phyloP scores from a whole-genome alignment of 2,113 vertebrate genomes.

The Pogona vitticeps region DNA sequence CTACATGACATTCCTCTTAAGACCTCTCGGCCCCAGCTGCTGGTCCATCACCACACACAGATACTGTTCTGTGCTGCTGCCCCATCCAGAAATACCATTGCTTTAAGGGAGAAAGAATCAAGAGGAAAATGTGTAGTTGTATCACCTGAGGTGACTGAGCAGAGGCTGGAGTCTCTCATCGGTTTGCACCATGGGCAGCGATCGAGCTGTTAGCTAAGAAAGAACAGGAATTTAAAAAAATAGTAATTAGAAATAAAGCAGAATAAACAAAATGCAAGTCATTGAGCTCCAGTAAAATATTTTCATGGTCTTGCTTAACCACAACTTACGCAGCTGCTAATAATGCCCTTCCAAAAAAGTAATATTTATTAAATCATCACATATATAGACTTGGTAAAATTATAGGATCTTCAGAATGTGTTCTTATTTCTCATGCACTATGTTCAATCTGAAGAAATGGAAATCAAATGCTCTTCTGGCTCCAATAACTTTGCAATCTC shows the following conservation, averaged over 20 bases:
- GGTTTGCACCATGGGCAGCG: constrained; percentile 89
- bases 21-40: too few species aligned
- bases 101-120: too few species aligned
- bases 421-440: background rate
- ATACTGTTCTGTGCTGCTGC: too few species aligned
- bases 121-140: constrained; percentile 7
- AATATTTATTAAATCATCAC: background rate
- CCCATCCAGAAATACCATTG: background rate
- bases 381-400: background rate
- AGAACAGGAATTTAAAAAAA: background rate
- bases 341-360: background rate
- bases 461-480: background rate
- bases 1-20: too few species aligned
- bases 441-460: background rate
- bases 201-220: constrained; percentile 89
- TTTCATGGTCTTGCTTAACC: background rate
- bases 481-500: background rate
- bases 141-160: constrained; percentile 95
- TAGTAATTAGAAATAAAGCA: background rate
- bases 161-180: constrained; percentile 97
- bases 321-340: background rate
- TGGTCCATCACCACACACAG: too few species aligned
- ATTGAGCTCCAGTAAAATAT: background rate
- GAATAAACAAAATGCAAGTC: background rate
- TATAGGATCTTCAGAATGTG: background rate